A percentile compares a stretch with the other conserved stretches of the same genome.
These are phyloP conservation scores for Pseudomugil gertrudae DNA, from an alignment of 2,797 vertebrate genomes.

Conservation along the genomic window DNA sequence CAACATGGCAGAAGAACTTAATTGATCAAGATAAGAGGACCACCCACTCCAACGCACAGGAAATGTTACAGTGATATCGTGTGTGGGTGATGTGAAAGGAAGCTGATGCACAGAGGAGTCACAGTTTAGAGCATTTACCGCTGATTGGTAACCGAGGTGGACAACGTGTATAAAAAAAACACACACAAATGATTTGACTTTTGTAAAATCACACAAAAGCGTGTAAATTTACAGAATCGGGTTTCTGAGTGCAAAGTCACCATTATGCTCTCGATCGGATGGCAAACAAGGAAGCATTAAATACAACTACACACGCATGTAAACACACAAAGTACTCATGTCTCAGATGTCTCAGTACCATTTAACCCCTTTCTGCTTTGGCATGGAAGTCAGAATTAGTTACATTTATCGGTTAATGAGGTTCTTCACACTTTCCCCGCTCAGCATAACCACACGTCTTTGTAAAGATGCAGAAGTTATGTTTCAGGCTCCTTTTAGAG, in stretches of 20 bases:
- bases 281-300: slow-evolving; percentile 42
- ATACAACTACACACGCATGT: slow-evolving; percentile 20
- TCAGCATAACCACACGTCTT: background rate
- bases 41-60: slow-evolving; percentile 38
- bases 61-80: slow-evolving; percentile 12
- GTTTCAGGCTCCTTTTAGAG: slow-evolving; percentile 9
- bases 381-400: slow-evolving; percentile 7
- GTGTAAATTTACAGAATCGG: background rate
- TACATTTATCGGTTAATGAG: background rate
- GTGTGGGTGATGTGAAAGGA: slow-evolving; percentile 32
- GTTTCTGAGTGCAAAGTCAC: slow-evolving; percentile 9
- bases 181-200: background rate
- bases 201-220: background rate
- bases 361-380: slow-evolving; percentile 8
- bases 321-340: slow-evolving; percentile 45
- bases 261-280: slow-evolving; percentile 4
- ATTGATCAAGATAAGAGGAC: slow-evolving; percentile 48
- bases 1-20: slow-evolving; percentile 38
- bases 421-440: background rate
- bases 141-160: background rate
- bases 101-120: slow-evolving; percentile 23
- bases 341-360: slow-evolving; percentile 54
- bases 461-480: background rate
- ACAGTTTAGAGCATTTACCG: background rate
- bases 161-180: background rate